A percentile compares a stretch with the other conserved stretches of the same genome.
Conservation (phyloP, 2,797 vertebrate species). For the Sphaeramia orbicularis region DNA sequence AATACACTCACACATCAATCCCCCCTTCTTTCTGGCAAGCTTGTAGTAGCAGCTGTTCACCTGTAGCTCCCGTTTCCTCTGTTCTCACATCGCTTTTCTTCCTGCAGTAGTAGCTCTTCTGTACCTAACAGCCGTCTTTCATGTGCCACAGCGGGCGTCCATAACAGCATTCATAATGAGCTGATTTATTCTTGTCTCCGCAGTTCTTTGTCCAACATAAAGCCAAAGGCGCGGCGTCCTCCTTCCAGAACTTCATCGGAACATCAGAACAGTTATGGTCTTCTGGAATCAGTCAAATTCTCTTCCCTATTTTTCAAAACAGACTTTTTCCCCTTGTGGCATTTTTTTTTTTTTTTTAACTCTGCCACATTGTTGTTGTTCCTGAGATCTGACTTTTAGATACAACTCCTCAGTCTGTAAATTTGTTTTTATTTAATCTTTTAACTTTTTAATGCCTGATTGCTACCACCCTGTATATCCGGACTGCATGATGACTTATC, state of each 20-base stretch:
- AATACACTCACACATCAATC: slow-evolving; percentile 18
- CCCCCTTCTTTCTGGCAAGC: slow-evolving; percentile 24
- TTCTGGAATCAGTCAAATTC: slow-evolving; percentile 36
- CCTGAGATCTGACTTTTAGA: slow-evolving; percentile 56
- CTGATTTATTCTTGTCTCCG: slow-evolving; percentile 61
- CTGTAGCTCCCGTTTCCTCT: slow-evolving; percentile 23
- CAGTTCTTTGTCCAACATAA: slow-evolving; percentile 98
- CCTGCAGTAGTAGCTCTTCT: slow-evolving; percentile 25
- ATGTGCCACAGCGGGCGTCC: neutral
- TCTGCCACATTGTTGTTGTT: slow-evolving; percentile 21
- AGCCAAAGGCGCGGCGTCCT: slow-evolving; percentile 16
- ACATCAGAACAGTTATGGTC: slow-evolving; percentile 47
- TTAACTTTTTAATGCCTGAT: slow-evolving; percentile 49
- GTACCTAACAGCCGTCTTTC: slow-evolving; percentile 17
- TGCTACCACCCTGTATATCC: slow-evolving; percentile 32
- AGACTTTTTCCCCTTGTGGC: slow-evolving; percentile 70
- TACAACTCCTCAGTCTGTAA: slow-evolving; percentile 33
- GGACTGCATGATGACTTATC: slow-evolving; percentile 56
- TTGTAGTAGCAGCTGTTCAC: slow-evolving; percentile 54
- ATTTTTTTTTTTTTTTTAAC: slow-evolving; percentile 50
- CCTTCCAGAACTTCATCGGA: slow-evolving; percentile 51
- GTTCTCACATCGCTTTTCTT: slow-evolving; percentile 26
- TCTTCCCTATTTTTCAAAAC: slow-evolving; percentile 57
- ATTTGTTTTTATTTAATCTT: slow-evolving; percentile 45
- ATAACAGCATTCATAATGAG: neutral